Evolutionary conservation across 1,140 invertebrate genomes (phyloP).

Genomic region (Apis dorsata): DNA sequence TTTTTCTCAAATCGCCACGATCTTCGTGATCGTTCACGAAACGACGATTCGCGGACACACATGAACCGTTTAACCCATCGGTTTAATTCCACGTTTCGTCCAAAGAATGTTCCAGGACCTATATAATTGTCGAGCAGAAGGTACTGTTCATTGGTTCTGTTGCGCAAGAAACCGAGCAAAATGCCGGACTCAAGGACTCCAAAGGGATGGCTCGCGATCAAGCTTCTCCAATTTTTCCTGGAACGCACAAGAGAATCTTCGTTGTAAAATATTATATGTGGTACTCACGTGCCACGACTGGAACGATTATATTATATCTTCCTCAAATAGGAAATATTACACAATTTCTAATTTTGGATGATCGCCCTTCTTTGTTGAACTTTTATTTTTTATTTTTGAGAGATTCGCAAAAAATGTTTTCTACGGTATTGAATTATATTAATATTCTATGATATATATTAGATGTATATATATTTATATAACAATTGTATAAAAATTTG

Average conservation of each 20-base stretch:
- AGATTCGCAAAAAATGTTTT: not conserved
- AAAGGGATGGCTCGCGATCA: constrained; percentile 16
- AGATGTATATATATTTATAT: no score
- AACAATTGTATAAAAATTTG: no score
- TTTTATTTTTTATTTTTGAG: not conserved
- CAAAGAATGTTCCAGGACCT: constrained; percentile 26
- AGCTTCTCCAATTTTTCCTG: constrained; percentile 44
- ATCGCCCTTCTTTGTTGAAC: not conserved
- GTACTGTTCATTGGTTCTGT: constrained; percentile 18
- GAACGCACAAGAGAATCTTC: constrained; percentile 39
- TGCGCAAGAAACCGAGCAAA: constrained; percentile 52
- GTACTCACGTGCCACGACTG: constrained; percentile 49
- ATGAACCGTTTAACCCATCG: constrained; percentile 32
- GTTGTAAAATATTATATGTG: not conserved
- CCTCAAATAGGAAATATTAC: constrained; percentile 40
- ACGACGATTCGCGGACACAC: constrained; percentile 49
- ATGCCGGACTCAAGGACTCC: constrained; percentile 30
- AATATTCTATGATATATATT: no score
- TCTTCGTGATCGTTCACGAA: constrained; percentile 54
- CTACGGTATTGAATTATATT: no score
- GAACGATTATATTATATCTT: constrained; percentile 46
- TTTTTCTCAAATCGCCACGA: constrained; percentile 18
- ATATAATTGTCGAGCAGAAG: constrained; percentile 54
- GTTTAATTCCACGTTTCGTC: constrained; percentile 20
- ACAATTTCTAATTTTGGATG: constrained; percentile 32